A percentile compares a stretch with the other conserved stretches of the same genome.
phyloP scores from a whole-genome alignment of 2,797 vertebrate species.

The Malurus leucopterus region DNA sequence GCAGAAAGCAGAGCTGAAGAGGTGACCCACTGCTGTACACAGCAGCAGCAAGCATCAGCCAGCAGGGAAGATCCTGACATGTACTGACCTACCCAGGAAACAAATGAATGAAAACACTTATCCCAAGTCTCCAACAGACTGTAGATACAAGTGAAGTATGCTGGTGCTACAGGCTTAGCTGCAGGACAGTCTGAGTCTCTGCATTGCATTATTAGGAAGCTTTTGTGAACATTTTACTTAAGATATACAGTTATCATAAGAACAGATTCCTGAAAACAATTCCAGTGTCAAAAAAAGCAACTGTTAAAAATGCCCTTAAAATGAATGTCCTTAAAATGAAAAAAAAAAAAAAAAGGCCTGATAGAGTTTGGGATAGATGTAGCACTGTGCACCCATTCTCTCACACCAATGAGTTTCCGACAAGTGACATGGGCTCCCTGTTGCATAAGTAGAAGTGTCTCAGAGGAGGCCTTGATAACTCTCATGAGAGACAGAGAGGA shows the following conservation, averaged over 20 bases:
- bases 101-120: neutral
- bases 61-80: neutral
- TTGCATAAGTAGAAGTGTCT: constrained; percentile 23
- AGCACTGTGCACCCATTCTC: neutral
- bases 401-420: rapidly evolving
- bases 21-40: neutral
- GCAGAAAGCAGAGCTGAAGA: neutral
- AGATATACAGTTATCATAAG: neutral
- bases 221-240: neutral
- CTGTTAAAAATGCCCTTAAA: neutral
- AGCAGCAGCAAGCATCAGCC: neutral
- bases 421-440: neutral
- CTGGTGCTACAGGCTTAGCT: neutral
- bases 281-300: neutral
- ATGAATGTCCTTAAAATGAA: neutral
- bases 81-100: neutral
- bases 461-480: constrained; percentile 1
- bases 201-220: neutral
- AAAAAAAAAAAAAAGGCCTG: neutral
- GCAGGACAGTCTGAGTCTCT: neutral
- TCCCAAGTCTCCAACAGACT: neutral
- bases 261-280: neutral
- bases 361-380: neutral
- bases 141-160: neutral
- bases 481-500: constrained; percentile 14